Evolutionary conservation across 1,140 invertebrate genomes (phyloP).

Genomic region (Vollenhovia emeryi): DNA sequence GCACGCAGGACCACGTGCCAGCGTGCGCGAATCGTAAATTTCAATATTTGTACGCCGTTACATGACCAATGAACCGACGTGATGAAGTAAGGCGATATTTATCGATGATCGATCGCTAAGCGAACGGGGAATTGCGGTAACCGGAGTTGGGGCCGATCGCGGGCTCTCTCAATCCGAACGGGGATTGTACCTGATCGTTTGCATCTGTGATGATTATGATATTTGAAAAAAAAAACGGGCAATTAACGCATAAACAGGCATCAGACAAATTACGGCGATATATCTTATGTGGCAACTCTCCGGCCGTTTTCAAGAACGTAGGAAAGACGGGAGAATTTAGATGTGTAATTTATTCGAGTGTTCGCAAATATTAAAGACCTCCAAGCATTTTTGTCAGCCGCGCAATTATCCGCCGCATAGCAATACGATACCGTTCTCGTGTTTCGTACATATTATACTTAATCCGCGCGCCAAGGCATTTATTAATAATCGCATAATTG

Average conservation of each 20-base stretch:
- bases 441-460: slow-evolving; percentile 1
- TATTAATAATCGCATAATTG: slow-evolving; percentile 26
- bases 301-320: neutral
- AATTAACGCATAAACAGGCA: slow-evolving; percentile 22
- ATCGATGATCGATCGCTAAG: slow-evolving; percentile 53
- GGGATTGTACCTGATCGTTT: slow-evolving; percentile 6
- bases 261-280: slow-evolving; percentile 15
- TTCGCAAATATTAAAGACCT: slow-evolving; percentile 6
- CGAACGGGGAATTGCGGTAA: slow-evolving; percentile 44
- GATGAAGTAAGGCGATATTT: slow-evolving; percentile 44
- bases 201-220: neutral
- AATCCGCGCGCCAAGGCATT: neutral
- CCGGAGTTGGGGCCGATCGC: neutral
- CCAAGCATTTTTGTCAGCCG: neutral
- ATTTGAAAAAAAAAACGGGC: neutral
- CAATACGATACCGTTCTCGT: neutral
- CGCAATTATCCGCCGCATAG: neutral
- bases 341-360: slow-evolving; percentile 4
- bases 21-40: slow-evolving; percentile 40
- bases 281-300: neutral
- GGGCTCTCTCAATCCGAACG: slow-evolving; percentile 15
- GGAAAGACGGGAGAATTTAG: neutral
- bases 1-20: slow-evolving; percentile 22
- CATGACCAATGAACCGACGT: slow-evolving; percentile 36
- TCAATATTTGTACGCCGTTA: slow-evolving; percentile 45